A percentile compares a stretch with the other conserved stretches of the same genome.
Conservation (phyloP, 1,140 invertebrate species). For the Ceratosolen solmsi region DNA sequence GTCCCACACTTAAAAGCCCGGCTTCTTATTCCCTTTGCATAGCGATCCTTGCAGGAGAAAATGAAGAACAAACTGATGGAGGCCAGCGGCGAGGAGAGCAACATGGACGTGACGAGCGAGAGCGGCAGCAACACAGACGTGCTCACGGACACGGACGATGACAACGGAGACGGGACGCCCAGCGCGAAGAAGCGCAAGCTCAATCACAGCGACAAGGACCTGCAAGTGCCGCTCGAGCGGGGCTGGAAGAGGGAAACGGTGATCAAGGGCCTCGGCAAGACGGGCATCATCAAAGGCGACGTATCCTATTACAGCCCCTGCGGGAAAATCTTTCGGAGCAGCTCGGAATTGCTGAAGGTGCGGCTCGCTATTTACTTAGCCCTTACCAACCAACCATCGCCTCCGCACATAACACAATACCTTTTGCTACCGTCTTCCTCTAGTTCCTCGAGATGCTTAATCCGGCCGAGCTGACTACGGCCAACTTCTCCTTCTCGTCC, state of each 20-base stretch:
- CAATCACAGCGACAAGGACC: conserved; percentile 75
- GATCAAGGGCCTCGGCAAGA: conserved; percentile 87
- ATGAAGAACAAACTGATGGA: conserved; percentile 76
- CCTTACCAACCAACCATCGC: not conserved
- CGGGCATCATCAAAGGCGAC: conserved; percentile 86
- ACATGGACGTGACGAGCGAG: conserved; percentile 73
- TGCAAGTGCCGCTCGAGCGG: conserved; percentile 83
- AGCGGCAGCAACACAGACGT: conserved; percentile 72
- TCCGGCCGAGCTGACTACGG: conserved; percentile 82
- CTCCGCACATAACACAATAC: not conserved
- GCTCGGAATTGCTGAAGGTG: conserved; percentile 83
- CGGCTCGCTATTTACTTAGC: conserved; percentile 18
- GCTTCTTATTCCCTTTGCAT: conserved; percentile 13
- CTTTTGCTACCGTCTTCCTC: not conserved
- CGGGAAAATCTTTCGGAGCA: conserved; percentile 83
- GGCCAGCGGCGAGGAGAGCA: conserved; percentile 74
- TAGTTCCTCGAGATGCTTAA: conserved; percentile 87
- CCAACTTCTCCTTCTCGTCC: conserved; percentile 94
- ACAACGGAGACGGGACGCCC: conserved; percentile 68
- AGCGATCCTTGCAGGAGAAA: conserved; percentile 76
- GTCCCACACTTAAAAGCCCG: too few species aligned
- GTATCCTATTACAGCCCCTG: conserved; percentile 93
- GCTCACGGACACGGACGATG: conserved; percentile 76
- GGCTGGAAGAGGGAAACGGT: conserved; percentile 94
- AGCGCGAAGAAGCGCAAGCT: conserved; percentile 70